Conservation (phyloP, 2,113 vertebrate species). For the Salvelinus alpinus region DNA sequence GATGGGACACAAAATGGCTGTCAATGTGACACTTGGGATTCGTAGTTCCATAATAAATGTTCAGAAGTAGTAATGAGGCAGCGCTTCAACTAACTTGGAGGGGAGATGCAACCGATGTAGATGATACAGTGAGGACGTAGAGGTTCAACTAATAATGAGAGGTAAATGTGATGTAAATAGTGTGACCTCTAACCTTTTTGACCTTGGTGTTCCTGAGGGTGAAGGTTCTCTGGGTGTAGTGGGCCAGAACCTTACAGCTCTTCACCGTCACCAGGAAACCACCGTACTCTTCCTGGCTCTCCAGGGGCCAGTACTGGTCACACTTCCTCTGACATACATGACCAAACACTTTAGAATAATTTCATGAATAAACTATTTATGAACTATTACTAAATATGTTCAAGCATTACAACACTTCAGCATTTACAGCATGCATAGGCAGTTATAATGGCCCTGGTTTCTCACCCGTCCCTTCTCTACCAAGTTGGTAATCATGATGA, state of each 20-base stretch:
- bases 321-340: constrained; percentile 85
- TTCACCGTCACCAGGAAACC: constrained; percentile 86
- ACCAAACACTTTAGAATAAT: not conserved
- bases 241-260: constrained; percentile 80
- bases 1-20: not conserved
- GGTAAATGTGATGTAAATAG: not conserved
- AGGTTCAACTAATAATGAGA: not conserved
- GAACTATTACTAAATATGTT: too few species aligned
- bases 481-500: constrained; percentile 97
- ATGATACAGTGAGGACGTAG: too few species aligned
- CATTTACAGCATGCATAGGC: too few species aligned
- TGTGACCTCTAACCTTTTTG: constrained; percentile 81
- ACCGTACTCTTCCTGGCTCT: constrained; percentile 90
- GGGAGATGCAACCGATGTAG: too few species aligned
- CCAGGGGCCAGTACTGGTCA: constrained; percentile 95
- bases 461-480: constrained; percentile 94
- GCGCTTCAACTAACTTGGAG: not conserved
- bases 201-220: constrained; percentile 82
- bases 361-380: too few species aligned
- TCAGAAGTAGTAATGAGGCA: not conserved
- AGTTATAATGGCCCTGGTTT: not conserved
- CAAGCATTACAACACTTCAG: too few species aligned
- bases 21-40: not conserved
- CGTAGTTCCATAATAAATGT: too few species aligned
- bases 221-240: constrained; percentile 91